Evolutionary conservation across 1,140 invertebrate genomes (phyloP), one percentile per base, ranked within the genome.

Genomic region (Drosophila baimaii): DNA sequence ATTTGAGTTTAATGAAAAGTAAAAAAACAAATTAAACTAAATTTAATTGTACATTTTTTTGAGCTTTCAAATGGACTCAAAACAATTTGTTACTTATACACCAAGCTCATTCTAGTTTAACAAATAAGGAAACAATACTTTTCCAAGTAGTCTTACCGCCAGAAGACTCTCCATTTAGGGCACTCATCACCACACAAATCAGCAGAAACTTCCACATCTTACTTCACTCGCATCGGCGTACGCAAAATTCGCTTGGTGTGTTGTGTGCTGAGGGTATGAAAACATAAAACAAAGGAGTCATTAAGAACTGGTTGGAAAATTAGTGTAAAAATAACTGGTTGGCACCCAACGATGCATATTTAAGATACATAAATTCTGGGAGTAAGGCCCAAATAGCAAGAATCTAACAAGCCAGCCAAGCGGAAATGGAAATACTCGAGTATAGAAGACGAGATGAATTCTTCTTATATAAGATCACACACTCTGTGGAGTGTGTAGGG

Each of bases 151-250:
- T 59, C 75, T 90, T 54, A 90, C 86, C 47, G 21, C 52, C 58
- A 7, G 76, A 57, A 17, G 86, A 69, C 35, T 89, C 84, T 49
- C 49, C 70, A 43, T 76, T 72, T 5, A 85, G 70, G 23, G 68
- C 79, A 56, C 81, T 90, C 81, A 90, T 90, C 35, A 90, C 79
- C 46, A 90, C 65, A 79, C 78, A 90, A 72, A 85, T 71, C 23
- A 86, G 21, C 33, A 90, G 43, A 55, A 90, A 21, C 70, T 85
- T 90, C 86, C 85, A 90, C 85, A 90, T 90, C n/a, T 73, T 89
- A 70, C 52, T 57, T n/a, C 29, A 55, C 54, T 81, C 51, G 66
- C 58, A 71, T 83, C 71, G 52, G 71, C 72, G 19, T 43, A 52
- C 33, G 15, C 21, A 44, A 64, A 71, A 52, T 54, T 85, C 46